phyloP scores from a whole-genome alignment of 2,797 vertebrate species.

The Sandelia bainsii region DNA sequence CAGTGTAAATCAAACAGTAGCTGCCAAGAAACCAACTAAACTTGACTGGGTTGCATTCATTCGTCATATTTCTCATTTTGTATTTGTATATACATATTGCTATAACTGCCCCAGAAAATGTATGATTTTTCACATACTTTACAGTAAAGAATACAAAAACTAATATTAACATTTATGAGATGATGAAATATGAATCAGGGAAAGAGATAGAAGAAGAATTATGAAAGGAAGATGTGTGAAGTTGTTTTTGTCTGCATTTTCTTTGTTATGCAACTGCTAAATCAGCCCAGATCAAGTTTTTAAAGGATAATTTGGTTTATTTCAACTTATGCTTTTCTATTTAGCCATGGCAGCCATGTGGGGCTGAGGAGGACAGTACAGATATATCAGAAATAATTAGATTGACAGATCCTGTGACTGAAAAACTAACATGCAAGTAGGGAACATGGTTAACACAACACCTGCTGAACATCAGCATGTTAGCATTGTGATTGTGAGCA shows the following conservation, averaged over 20 bases:
- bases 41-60: slow-evolving; percentile 55
- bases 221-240: neutral
- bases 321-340: slow-evolving; percentile 9
- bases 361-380: neutral
- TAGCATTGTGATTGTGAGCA: neutral
- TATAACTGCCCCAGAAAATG: slow-evolving; percentile 33
- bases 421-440: neutral
- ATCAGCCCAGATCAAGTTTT: neutral
- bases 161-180: slow-evolving; percentile 30
- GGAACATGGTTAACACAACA: neutral
- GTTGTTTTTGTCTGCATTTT: slow-evolving; percentile 8
- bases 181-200: slow-evolving; percentile 32
- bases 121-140: slow-evolving; percentile 17
- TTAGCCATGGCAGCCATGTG: neutral
- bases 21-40: slow-evolving; percentile 69
- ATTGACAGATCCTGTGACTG: neutral
- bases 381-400: neutral
- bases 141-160: slow-evolving; percentile 24
- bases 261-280: slow-evolving; percentile 14
- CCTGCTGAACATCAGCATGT: neutral
- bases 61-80: slow-evolving; percentile 37
- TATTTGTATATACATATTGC: slow-evolving; percentile 36
- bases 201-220: slow-evolving; percentile 10
- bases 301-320: slow-evolving; percentile 29
- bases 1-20: slow-evolving; percentile 62